Base-by-base conservation (phyloP, 2,888 invertebrate species). In the Serrognathus titanus region DNA sequence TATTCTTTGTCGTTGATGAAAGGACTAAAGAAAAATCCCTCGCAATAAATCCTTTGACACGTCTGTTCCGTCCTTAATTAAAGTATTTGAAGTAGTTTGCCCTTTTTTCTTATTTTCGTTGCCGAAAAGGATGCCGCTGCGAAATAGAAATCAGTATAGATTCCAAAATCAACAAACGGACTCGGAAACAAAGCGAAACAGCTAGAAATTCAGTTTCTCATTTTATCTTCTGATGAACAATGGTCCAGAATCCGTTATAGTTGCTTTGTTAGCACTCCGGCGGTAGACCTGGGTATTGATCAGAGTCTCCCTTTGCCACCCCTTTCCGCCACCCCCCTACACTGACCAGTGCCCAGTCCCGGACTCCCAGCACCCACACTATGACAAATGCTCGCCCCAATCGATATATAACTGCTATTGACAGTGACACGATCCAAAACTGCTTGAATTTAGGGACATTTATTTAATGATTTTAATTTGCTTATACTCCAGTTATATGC, bases 281-380 rank as follows among this genome's bases (percentile, higher is more conserved):
- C 75, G 77, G 76, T 76, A 76, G 77, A 76, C 78, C 77, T 77
- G 77, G 75, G 77, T 78, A 78, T 78, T 77, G 78, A 78, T 78
- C 78, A 78, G 77, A 71, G 71, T 62, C 60, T 60, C 63, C 63
- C 60, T 47, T 47, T 55, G 39, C 53, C 41, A 20, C 55, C 51
- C 46, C 55, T 24, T 51, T 35, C 24, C 51, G 41, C 49, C 46
- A 20, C 11, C 41, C 20, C 20, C 16, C 47, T 38, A 46, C 48
- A 67, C 75, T 75, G 77, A 76, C 75, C 76, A 74, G 74, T 74
- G 75, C 74, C 72, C 76, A 74, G 73, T 70, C 63, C 61, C 56
- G 57, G 55, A 62, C 62, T 61, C 69, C 70, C 69, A 69, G 72
- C 69, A 74, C 73, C 73, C 75, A 75, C 75, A 75, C 75, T 76